These are phyloP conservation scores for Drosophila subobscura DNA, from an alignment of 1,140 invertebrate species.

Conservation along the genomic window DNA sequence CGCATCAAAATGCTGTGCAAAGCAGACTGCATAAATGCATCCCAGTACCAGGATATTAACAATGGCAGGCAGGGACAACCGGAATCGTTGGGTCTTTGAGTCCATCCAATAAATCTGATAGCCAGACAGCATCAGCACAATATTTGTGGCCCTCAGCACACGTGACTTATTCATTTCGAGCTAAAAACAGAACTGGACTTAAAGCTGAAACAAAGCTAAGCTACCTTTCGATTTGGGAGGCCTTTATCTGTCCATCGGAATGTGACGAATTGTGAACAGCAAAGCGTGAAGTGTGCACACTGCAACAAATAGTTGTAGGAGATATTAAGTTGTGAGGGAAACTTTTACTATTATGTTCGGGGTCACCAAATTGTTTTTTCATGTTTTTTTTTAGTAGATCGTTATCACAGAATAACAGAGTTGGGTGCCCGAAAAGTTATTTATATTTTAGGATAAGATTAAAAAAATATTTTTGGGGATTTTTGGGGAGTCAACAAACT, in stretches of 20 bases:
- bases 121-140: constrained; percentile 56
- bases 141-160: constrained; percentile 56
- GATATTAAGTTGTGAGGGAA: no score
- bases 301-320: no score
- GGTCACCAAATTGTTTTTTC: no score
- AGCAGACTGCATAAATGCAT: constrained; percentile 56
- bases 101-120: constrained; percentile 73
- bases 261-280: constrained; percentile 20
- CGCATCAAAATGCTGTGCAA: constrained; percentile 62
- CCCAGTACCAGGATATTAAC: constrained; percentile 50
- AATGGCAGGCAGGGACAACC: constrained; percentile 40
- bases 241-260: constrained; percentile 51
- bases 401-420: neutral
- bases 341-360: no score
- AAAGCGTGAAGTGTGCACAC: constrained; percentile 25
- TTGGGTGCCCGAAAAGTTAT: no score
- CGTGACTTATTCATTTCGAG: constrained; percentile 59
- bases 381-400: no score
- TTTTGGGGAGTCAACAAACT: no score
- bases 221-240: constrained; percentile 7
- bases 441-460: no score
- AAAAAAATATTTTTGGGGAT: no score
- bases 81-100: constrained; percentile 44
- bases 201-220: neutral
- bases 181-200: constrained; percentile 18